Base-by-base conservation (phyloP, 2,797 vertebrate species). In the Moxostoma hubbsi region DNA sequence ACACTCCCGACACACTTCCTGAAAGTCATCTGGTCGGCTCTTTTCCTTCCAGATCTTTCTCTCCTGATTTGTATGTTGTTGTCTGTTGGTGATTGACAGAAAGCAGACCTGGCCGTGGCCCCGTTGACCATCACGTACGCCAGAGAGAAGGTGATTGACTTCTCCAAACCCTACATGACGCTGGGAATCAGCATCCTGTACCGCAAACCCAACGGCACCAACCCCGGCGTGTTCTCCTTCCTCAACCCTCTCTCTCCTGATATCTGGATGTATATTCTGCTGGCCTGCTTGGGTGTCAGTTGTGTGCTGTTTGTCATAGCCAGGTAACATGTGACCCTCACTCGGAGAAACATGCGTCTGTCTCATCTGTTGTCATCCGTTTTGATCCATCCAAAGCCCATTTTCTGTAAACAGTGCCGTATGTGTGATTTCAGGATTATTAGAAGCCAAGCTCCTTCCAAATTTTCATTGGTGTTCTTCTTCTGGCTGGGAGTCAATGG, bases 231-330 rank as follows among this genome's bases (percentile, higher is more conserved):
- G 53, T 85, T 85, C 77, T 93, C 93, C 89, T 94, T 94, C 89
- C 92, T 93, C 87, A 94, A 93, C 86, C 92, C 92, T 89, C 96
- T 99, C 90, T 99, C 97, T 82, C 97, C 97, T 86, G 97, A 99
- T 95, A 98, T 99, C 96, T 99, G 97, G 97, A 98, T 99, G 96
- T 99, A 98, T 97, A 98, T 99, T 97, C 97, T 99, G 95, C 97
- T 99, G 96, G 97, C 97, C 95, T 99, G 94, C 97, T 96, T 99
- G 96, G 97, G 97, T 97, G 97, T 99, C 97, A 99, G 97, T 97
- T 99, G 97, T 97, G 97, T 94, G 92, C 93, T 94, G 86, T 94
- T 94, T 92, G 93, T 94, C 93, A 94, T 94, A 89, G 93, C 93
- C 97, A 98, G 97, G 97, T 98, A 98, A 99, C 96, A 97, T 95